Evolutionary conservation across 2,888 invertebrate genomes (phyloP).

Genomic region (Apamea crenata): DNA sequence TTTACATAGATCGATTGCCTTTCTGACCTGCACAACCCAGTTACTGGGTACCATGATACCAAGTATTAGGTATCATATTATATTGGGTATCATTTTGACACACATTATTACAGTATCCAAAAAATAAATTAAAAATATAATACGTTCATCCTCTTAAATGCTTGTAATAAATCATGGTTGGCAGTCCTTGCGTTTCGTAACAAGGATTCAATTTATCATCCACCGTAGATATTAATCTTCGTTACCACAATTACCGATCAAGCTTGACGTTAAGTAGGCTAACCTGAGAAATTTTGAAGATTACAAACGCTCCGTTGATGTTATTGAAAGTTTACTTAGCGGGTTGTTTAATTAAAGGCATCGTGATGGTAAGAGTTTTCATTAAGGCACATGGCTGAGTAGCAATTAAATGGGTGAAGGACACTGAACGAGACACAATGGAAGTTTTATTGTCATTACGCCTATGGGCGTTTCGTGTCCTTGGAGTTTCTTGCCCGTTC

Average conservation of each 20-base stretch:
- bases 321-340: neutral
- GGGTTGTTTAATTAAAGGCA: neutral
- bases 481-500: neutral
- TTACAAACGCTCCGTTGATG: constrained; percentile 17
- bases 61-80: too few species aligned
- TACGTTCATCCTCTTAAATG: constrained; percentile 41
- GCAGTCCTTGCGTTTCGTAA: constrained; percentile 56
- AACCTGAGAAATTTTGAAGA: constrained; percentile 33
- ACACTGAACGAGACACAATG: neutral
- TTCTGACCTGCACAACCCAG: neutral
- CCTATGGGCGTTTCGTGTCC: neutral
- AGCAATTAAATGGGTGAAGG: neutral
- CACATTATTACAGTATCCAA: neutral
- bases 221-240: constrained; percentile 61
- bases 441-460: neutral
- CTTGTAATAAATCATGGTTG: constrained; percentile 68
- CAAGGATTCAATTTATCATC: constrained; percentile 64
- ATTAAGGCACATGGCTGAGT: neutral
- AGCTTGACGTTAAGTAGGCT: constrained; percentile 63
- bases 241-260: constrained; percentile 62
- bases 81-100: neutral
- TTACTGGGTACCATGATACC: too few species aligned
- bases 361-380: too few species aligned
- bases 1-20: too few species aligned
- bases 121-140: constrained; percentile 6